These are phyloP conservation scores for Rhizoglyphus robini DNA, from an alignment of 1,140 invertebrate genomes.

Conservation along the genomic window DNA sequence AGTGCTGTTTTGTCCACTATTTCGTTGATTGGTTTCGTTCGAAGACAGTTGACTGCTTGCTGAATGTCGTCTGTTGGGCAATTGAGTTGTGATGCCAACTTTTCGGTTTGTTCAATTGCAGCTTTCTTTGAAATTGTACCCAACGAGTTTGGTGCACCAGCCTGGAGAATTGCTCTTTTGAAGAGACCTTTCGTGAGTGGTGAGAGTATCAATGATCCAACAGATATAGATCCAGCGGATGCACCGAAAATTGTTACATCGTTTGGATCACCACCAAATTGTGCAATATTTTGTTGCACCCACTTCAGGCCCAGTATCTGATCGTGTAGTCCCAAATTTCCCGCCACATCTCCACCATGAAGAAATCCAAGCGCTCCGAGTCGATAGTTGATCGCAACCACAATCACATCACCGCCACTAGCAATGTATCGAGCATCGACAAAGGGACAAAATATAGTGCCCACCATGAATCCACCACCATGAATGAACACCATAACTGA, in stretches of 20 bases:
- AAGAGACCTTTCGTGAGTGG: constrained; percentile 16
- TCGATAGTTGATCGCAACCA: constrained; percentile 44
- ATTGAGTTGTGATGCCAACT: neutral
- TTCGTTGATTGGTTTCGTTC: neutral
- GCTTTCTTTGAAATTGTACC: neutral
- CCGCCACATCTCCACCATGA: neutral
- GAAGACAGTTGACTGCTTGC: neutral
- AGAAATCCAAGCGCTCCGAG: constrained; percentile 18
- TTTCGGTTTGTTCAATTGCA: neutral
- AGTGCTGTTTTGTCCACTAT: neutral
- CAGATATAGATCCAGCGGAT: constrained; percentile 31
- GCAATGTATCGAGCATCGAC: constrained; percentile 62
- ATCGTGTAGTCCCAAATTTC: constrained; percentile 6
- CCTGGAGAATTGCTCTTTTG: constrained; percentile 1
- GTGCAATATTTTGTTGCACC: constrained; percentile 33
- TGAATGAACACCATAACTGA: constrained; percentile 23
- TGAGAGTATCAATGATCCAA: constrained; percentile 25
- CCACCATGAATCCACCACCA: constrained; percentile 19
- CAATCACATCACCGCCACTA: constrained; percentile 48
- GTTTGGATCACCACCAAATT: constrained; percentile 30
- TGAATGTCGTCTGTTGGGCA: neutral
- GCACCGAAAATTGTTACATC: constrained; percentile 34
- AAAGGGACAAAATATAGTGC: neutral
- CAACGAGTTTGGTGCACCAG: neutral
- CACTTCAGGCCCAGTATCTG: constrained; percentile 23